Base-by-base conservation (phyloP, 2,797 vertebrate genomes). In the Bufotes viridis region DNA sequence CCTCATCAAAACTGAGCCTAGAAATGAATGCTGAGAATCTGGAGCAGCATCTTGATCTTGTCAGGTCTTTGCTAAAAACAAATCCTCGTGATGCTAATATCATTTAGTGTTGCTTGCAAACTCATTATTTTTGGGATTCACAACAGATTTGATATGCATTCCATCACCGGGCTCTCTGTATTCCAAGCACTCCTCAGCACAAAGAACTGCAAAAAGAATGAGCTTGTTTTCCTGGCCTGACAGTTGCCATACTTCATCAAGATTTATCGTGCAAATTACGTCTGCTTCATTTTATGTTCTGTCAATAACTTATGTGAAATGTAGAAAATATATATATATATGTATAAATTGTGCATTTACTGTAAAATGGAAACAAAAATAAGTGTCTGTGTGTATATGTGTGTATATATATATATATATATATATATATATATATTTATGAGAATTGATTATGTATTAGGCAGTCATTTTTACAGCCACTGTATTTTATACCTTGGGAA, bases 201-300 rank as follows among this genome's bases (percentile, higher is more conserved):
- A 74, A 74, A 83, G 88, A 81, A 26, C 69, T 83, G 80, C 88
- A 79, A 24, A 51, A 82, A 55, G 51, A 82, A 89, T 63, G 81
- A 87, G 85, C 85, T 72, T 72, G 74, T 80, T 87, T 87, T 87
- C 65, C 57, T 63, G 65, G 57, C 18, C 15, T 87, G 88, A 87
- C 88, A 79, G 18, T 42, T 63, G 63, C 75, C 80, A 87, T 89
- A 42, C 57, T 78, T 89, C 88, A 89, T 78, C 49, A 82, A 89
- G 88, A 89, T 89, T 89, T 89, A 89, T 84, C 74, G 81, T 72
- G 75, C 65, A 84, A 89, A 89, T 89, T 89, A 87, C 57, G 57
- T 79, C 88, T 84, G 81, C 81, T 87, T 87, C 72, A 86, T 89
- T 86, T 86, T 89, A 89, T 90, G 89, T 90, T 84, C 85, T 83